Evolutionary conservation across 1,140 invertebrate species (phyloP).

Genomic region (Lasioglossum albipes): DNA sequence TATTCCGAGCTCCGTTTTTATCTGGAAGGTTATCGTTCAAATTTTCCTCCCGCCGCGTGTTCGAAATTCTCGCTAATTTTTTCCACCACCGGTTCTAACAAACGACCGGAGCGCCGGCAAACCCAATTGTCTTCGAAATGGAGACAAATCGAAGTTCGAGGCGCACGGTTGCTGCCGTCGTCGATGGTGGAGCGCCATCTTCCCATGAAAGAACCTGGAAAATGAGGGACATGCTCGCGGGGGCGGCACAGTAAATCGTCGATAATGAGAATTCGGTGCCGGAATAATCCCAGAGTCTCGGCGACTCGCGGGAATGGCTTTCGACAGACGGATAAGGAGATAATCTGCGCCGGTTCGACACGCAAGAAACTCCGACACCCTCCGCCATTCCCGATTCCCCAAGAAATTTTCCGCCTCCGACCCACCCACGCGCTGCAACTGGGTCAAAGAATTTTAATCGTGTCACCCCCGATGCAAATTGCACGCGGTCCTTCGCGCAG

Average conservation of each 20-base stretch:
- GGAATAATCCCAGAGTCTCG: slow-evolving; percentile 25
- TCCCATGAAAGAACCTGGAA: neutral
- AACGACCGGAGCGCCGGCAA: neutral
- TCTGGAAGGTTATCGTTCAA: too few species aligned
- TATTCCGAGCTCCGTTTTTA: too few species aligned
- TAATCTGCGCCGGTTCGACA: slow-evolving; percentile 16
- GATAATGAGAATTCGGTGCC: slow-evolving; percentile 52
- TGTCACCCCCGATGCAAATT: slow-evolving; percentile 28
- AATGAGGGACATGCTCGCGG: neutral
- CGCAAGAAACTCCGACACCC: neutral
- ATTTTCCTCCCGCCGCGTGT: too few species aligned
- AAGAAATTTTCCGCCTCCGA: slow-evolving; percentile 30
- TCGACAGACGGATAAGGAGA: neutral
- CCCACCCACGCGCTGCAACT: neutral
- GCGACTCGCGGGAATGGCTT: slow-evolving; percentile 26
- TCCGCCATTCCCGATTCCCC: neutral
- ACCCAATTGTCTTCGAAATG: slow-evolving; percentile 14
- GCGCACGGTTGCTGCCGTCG: neutral
- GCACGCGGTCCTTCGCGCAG: slow-evolving; percentile 30
- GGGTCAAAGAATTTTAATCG: slow-evolving; percentile 47
- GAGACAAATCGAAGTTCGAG: slow-evolving; percentile 9
- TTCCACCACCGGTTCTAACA: neutral
- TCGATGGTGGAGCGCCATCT: neutral
- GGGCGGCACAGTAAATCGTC: slow-evolving; percentile 8
- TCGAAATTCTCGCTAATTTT: too few species aligned